phyloP scores from a whole-genome alignment of 2,797 vertebrate species.

The Denticeps clupeoides region DNA sequence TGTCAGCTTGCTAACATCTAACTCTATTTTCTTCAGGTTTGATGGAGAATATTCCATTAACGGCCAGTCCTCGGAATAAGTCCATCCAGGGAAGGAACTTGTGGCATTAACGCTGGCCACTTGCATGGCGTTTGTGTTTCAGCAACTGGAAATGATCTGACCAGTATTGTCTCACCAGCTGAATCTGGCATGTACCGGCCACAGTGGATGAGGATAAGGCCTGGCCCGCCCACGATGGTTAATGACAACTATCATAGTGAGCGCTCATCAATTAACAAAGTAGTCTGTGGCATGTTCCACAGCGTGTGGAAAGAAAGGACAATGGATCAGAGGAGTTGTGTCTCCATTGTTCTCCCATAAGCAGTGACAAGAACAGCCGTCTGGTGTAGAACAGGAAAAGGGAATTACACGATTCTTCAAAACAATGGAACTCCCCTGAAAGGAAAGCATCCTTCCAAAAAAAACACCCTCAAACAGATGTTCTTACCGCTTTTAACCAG shows the following conservation, averaged over 20 bases:
- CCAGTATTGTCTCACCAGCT: not conserved
- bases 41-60: too few species aligned
- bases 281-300: conserved; percentile 12
- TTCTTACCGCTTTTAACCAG: not conserved
- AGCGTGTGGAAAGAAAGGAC: conserved; percentile 8
- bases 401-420: conserved; percentile 25
- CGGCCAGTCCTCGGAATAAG: too few species aligned
- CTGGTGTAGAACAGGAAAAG: conserved; percentile 19
- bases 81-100: too few species aligned
- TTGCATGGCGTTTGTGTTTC: too few species aligned
- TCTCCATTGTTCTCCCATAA: conserved; percentile 12
- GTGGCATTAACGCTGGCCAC: too few species aligned
- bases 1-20: too few species aligned
- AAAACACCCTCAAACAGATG: conserved; percentile 8
- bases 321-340: conserved; percentile 5
- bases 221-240: too few species aligned
- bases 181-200: not conserved
- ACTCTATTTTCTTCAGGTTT: too few species aligned
- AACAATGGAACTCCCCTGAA: conserved; percentile 20
- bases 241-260: too few species aligned
- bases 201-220: not conserved
- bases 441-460: conserved; percentile 20
- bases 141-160: not conserved
- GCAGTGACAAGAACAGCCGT: conserved; percentile 13
- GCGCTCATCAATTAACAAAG: too few species aligned